phyloP scores from a whole-genome alignment of 2,888 invertebrate species.

The Drosophila birchii region DNA sequence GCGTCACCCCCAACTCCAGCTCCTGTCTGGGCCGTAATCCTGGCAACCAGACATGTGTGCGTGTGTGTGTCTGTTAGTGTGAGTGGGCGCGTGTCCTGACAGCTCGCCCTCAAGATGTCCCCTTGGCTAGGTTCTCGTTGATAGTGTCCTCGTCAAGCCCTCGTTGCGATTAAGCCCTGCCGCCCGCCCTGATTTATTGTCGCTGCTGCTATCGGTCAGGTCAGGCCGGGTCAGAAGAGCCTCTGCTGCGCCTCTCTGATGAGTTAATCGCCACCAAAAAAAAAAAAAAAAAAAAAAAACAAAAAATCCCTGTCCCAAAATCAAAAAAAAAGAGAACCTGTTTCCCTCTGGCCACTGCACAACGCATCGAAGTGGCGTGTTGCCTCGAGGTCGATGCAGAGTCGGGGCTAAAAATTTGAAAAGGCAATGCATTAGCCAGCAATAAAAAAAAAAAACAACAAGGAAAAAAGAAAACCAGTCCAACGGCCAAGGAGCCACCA shows the following conservation, averaged over 20 bases:
- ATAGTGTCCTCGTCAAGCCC: constrained; percentile 19
- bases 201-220: constrained; percentile 22
- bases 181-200: constrained; percentile 29
- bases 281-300: not conserved
- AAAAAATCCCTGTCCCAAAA: not conserved
- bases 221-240: not conserved
- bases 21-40: constrained; percentile 50
- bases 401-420: constrained; percentile 50
- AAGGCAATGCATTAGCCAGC: constrained; percentile 54
- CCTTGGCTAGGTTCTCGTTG: not conserved
- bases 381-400: constrained; percentile 6
- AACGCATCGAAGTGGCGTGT: not conserved
- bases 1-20: constrained; percentile 2
- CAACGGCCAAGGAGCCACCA: constrained; percentile 26
- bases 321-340: constrained; percentile 7
- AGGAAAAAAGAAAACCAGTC: constrained; percentile 55
- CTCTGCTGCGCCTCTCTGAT: constrained; percentile 9
- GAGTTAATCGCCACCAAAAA: constrained; percentile 16
- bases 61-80: constrained; percentile 11
- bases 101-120: constrained; percentile 21
- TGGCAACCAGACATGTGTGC: constrained; percentile 46
- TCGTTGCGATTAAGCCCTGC: constrained; percentile 24
- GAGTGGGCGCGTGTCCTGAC: constrained; percentile 22
- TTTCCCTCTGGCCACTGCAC: constrained; percentile 13
- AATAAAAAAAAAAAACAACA: constrained; percentile 40